Evolutionary conservation across 2,888 invertebrate species (phyloP).

Genomic region (Crocallis elinguaria): DNA sequence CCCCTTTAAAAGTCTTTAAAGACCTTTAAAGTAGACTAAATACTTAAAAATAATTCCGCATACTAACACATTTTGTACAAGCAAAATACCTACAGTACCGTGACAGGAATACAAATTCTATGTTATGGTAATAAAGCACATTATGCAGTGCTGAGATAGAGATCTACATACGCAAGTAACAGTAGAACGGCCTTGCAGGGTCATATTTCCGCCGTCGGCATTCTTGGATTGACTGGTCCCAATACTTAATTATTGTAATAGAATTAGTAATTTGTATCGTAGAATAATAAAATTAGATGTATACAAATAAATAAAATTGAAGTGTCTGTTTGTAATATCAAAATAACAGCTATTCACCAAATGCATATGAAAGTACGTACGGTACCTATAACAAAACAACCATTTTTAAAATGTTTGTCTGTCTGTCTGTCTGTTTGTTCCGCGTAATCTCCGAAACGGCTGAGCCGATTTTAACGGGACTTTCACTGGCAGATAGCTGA

Average conservation of each 20-base stretch:
- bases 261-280: slow-evolving; percentile 16
- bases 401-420: too few relatives aligned
- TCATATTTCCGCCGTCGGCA: slow-evolving; percentile 70
- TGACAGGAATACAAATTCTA: slow-evolving; percentile 34
- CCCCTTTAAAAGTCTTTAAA: slow-evolving; percentile 5
- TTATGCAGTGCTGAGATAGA: slow-evolving; percentile 38
- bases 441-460: too few relatives aligned
- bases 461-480: too few relatives aligned
- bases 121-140: slow-evolving; percentile 17
- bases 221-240: slow-evolving; percentile 59
- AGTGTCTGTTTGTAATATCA: too few relatives aligned
- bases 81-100: slow-evolving; percentile 4
- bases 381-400: too few relatives aligned
- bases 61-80: slow-evolving; percentile 35
- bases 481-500: too few relatives aligned
- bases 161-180: slow-evolving; percentile 66
- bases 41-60: slow-evolving; percentile 38
- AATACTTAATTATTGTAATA: slow-evolving; percentile 14
- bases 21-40: slow-evolving; percentile 16
- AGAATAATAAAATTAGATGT: slow-evolving; percentile 6
- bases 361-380: too few relatives aligned
- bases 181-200: slow-evolving; percentile 73
- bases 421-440: too few relatives aligned
- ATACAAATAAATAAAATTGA: slow-evolving; percentile 2
- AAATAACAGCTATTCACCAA: too few relatives aligned